Evolutionary conservation across 2,797 vertebrate species (phyloP).

Genomic region (Peromyscus aztecus): DNA sequence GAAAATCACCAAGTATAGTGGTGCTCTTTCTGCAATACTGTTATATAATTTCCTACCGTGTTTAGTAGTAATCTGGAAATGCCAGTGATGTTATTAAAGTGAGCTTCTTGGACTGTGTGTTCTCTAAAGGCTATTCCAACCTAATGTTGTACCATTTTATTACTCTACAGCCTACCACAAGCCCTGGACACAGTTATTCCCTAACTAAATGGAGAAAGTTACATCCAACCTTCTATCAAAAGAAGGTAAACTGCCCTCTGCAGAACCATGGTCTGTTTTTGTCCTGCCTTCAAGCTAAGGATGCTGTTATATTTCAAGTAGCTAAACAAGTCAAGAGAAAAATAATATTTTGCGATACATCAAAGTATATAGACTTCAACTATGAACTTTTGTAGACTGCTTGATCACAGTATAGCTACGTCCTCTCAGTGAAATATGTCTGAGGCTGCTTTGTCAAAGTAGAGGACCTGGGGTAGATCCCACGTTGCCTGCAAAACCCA

Average conservation of each 20-base stretch:
- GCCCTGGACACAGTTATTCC: neutral
- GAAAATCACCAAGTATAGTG: neutral
- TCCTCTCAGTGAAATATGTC: neutral
- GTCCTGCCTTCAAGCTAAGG: conserved; percentile 1
- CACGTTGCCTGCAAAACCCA: neutral
- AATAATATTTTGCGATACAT: conserved; percentile 14
- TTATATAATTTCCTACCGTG: neutral
- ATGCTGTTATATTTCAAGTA: conserved; percentile 15
- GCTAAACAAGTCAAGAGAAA: conserved; percentile 23
- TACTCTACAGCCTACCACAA: neutral
- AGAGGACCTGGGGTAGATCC: neutral
- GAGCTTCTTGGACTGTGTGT: neutral
- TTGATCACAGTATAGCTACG: neutral
- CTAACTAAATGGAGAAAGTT: neutral
- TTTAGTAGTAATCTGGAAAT: neutral
- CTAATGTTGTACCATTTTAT: neutral
- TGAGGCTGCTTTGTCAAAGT: neutral
- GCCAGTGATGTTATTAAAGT: neutral
- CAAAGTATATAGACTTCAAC: conserved; percentile 22
- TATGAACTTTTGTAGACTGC: neutral
- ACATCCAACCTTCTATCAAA: neutral
- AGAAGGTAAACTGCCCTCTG: neutral
- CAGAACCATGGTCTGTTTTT: neutral
- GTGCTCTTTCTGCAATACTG: neutral
- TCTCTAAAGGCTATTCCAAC: neutral